Base-by-base conservation (phyloP, 2,797 vertebrate species). In the Manis pentadactyla region DNA sequence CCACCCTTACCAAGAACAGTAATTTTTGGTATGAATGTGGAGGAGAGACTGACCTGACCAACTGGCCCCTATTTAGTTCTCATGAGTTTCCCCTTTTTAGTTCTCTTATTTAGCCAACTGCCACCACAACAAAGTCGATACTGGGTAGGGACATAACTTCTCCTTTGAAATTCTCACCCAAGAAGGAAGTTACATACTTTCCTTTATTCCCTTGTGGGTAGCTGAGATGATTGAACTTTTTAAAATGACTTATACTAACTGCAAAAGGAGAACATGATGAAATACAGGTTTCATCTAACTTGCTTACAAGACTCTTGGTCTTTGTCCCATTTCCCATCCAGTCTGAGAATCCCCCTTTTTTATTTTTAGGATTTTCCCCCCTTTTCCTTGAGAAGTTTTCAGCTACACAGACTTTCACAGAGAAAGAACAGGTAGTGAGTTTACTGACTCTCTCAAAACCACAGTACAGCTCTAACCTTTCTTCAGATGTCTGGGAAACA, bases 241-340 rank as follows among this genome's bases (percentile, higher is more conserved):
- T 63, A 79, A 79, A 73, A 92, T 93, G 42, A 73, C 63, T 93
- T 83, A 37, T 42, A 89, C 9, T 64, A 71, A 77, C 25, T 42
- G 37, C 53, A 66, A 63, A 92, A 42, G 29, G 39, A 86, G 63
- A 49, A 89, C 46, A 61, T 14, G n/a, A 77, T 71, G 61, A 95
- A 91, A 90, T 15, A 87, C 25, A 90, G 46, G 53, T 87, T 77
- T 93, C 55, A 87, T 37, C 18, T 51, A 79, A 83, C 37, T 94
- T 87, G 63, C 10, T 83, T 51, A 69, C 0, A 53, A 77, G 84
- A 37, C 13, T 97, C n/a, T 39, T 9, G 74, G 19, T n/a, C 39
- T 94, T 89, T 92, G 77, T 82, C 31, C 21, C 23, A 21, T 69
- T 91, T 96, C 25, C 51, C 17, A 66, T 53, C 18, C 37, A 27